Base-by-base conservation (phyloP, 2,888 invertebrate genomes). In the Drosophila rellima region DNA sequence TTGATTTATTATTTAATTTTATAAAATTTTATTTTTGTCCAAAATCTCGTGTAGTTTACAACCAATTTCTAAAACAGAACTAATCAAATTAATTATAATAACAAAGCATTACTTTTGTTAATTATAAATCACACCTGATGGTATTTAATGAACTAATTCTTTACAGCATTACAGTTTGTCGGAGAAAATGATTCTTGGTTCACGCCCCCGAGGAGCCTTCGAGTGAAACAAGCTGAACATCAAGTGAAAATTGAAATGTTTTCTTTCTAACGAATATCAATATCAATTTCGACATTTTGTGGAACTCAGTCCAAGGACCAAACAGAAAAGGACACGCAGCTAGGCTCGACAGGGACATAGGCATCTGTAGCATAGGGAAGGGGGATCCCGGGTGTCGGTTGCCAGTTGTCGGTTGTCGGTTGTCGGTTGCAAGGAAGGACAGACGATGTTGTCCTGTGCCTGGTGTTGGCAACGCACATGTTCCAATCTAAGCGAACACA, bases 241-340 rank as follows among this genome's bases (percentile, higher is more conserved):
- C 70, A 68, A 85, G 77, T 81, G 81, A 81, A 88, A 88, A 86
- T 86, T 86, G 88, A 86, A 86, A 85, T 85, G 88, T 86, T 85
- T 76, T 71, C 75, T 68, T 80, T 74, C 70, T 71, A 78, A 85
- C 79, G 81, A 79, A 77, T 85, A 84, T 82, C 80, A 79, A 76
- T 84, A 84, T 82, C 80, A 79, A 82, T 79, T 88, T 81, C 81
- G 88, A 84, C 78, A 80, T 83, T 78, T 78, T 66, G 54, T 51
- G 55, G 52, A 17, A 29, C 42, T 45, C 37, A 42, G 52, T 45
- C 66, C 54, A 63, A 70, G 62, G 45, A 51, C 42, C 54, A 71
- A 73, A 59, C 45, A 35, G 48, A 76, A 59, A 69, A 71, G 64
- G 80, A 70, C 68, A 74, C 59, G 68, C 70, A 72, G 51, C 47